Conservation (phyloP, 2,888 invertebrate genomes). For the Thyatira batis region DNA sequence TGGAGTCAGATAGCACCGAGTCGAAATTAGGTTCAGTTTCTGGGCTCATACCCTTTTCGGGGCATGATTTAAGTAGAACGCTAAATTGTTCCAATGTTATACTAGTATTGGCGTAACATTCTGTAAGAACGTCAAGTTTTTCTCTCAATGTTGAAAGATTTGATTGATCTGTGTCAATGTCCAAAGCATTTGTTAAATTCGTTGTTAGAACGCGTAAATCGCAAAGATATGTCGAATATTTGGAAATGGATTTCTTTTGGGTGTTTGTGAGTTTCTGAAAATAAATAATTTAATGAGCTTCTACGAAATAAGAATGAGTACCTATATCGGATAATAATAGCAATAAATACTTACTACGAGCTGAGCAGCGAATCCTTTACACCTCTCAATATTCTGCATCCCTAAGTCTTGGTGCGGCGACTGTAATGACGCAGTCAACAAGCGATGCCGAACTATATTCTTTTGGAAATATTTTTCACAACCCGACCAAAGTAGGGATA, state of each 20-base stretch:
- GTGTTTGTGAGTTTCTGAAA: conserved; percentile 84
- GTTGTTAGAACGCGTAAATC: conserved; percentile 79
- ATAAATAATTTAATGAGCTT: conserved; percentile 13
- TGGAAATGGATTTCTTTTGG: conserved; percentile 84
- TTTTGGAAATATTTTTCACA: conserved; percentile 89
- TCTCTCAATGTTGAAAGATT: conserved; percentile 59
- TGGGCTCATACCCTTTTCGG: conserved; percentile 46
- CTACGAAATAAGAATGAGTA: background rate
- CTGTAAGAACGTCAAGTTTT: conserved; percentile 65
- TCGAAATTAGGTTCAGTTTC: conserved; percentile 65
- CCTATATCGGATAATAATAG: background rate
- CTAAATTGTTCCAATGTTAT: conserved; percentile 86
- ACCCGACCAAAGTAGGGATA: conserved; percentile 85
- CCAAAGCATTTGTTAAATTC: conserved; percentile 57
- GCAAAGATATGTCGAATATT: conserved; percentile 81
- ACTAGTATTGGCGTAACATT: conserved; percentile 74
- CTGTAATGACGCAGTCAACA: conserved; percentile 83
- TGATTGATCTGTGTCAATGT: conserved; percentile 45
- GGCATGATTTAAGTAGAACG: conserved; percentile 83
- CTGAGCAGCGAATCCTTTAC: conserved; percentile 92
- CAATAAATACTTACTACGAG: conserved; percentile 82
- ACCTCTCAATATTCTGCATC: conserved; percentile 90
- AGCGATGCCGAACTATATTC: conserved; percentile 86
- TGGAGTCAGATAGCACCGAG: conserved; percentile 56
- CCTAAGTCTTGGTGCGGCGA: conserved; percentile 91